Evolutionary conservation across 2,797 vertebrate species (phyloP).

Genomic region (Fundulus diaphanus): DNA sequence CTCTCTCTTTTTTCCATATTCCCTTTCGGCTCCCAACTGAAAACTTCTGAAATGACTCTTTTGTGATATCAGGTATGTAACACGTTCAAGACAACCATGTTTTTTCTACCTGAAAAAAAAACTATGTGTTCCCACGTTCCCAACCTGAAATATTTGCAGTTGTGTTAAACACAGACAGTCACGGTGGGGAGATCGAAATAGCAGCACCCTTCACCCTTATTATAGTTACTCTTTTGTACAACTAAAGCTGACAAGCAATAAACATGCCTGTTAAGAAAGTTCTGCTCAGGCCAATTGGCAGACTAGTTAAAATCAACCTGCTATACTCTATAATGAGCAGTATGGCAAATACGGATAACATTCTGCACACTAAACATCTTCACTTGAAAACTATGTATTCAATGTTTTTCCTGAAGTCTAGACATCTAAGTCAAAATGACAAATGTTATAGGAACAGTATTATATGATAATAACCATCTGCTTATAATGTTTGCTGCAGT

Average conservation of each 20-base stretch:
- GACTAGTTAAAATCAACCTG: background rate
- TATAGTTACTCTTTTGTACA: background rate
- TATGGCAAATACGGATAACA: background rate
- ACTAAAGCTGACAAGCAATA: background rate
- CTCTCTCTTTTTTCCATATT: conserved; percentile 43
- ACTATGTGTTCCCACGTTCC: background rate
- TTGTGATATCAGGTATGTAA: conserved; percentile 67
- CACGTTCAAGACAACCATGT: background rate
- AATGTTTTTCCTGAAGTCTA: background rate
- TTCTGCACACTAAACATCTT: background rate
- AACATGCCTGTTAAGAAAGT: background rate
- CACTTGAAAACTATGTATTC: background rate
- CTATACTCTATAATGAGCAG: background rate
- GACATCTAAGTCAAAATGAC: background rate
- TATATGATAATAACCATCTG: background rate
- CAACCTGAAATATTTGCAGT: background rate
- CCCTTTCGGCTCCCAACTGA: conserved; percentile 1
- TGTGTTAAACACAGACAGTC: background rate
- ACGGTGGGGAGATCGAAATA: too few species aligned
- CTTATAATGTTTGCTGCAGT: background rate
- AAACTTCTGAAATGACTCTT: conserved; percentile 18
- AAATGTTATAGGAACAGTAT: background rate
- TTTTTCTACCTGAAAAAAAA: too few species aligned
- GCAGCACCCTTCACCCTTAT: background rate
- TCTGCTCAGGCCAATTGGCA: background rate